Evolutionary conservation across 2,113 vertebrate genomes (phyloP).

Genomic region (Osmerus mordax): DNA sequence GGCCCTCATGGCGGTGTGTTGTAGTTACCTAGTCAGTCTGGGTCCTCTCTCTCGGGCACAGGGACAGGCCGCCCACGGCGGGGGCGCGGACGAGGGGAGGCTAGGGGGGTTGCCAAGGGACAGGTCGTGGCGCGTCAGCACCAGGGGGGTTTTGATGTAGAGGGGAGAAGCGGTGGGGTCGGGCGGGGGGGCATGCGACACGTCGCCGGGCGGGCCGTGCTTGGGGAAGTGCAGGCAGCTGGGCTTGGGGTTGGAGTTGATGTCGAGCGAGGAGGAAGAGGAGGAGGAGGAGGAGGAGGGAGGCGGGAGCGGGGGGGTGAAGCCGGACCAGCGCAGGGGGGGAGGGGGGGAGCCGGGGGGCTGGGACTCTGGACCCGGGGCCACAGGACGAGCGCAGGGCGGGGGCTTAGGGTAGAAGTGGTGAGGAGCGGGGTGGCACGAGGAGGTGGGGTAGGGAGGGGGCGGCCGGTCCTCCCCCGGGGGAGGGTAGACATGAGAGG

Average conservation of each 20-base stretch:
- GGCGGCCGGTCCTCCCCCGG: constrained; percentile 74
- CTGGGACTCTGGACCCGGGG: constrained; percentile 75
- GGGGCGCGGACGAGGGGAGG: constrained; percentile 73
- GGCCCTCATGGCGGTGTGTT: constrained; percentile 51
- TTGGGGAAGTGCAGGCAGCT: constrained; percentile 80
- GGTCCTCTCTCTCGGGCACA: constrained; percentile 83
- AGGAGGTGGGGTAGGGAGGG: constrained; percentile 70
- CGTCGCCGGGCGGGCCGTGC: constrained; percentile 70
- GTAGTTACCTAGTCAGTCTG: constrained; percentile 87
- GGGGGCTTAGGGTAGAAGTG: constrained; percentile 71
- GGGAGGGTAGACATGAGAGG: constrained; percentile 73
- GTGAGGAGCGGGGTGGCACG: constrained; percentile 62
- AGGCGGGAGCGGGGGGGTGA: constrained; percentile 69
- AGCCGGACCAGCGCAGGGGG: constrained; percentile 73
- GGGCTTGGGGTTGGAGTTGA: constrained; percentile 80
- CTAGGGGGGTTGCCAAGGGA: constrained; percentile 75
- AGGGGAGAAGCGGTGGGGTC: constrained; percentile 74
- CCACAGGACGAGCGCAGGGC: constrained; percentile 71
- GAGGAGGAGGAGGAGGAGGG: constrained; percentile 72
- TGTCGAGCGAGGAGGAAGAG: constrained; percentile 76
- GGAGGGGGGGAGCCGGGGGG: constrained; percentile 68
- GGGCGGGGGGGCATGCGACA: constrained; percentile 63
- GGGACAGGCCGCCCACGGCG: constrained; percentile 82
- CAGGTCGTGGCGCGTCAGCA: constrained; percentile 77
- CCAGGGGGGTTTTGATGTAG: constrained; percentile 77